Percentiles rank a stretch among this genome's conserved stretches.
These are phyloP conservation scores for Rhorus exstirpatorius DNA, from an alignment of 2,888 invertebrate species.

Conservation along the genomic window DNA sequence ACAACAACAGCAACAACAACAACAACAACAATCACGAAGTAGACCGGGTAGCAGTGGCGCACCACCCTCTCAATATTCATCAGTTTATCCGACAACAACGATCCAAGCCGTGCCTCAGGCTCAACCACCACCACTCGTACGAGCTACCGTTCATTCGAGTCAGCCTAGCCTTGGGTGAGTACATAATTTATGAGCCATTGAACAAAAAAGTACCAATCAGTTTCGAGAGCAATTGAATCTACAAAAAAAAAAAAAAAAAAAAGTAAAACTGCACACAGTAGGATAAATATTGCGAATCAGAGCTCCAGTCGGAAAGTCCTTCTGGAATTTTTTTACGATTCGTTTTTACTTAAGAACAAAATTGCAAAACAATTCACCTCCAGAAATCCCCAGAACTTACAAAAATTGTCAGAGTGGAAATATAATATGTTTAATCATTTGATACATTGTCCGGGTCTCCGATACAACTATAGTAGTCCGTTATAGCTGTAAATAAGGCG, in stretches of 20 bases:
- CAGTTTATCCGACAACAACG: conserved; percentile 83
- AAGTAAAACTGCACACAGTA: neutral
- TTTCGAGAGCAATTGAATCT: neutral
- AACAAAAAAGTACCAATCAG: conserved; percentile 7
- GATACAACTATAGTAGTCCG: too few species aligned
- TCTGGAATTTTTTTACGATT: too few species aligned
- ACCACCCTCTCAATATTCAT: conserved; percentile 81
- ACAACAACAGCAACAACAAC: conserved; percentile 60
- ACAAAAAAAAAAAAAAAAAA: too few species aligned
- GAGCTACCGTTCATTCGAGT: conserved; percentile 86
- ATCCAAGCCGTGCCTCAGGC: conserved; percentile 84
- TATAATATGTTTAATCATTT: too few species aligned
- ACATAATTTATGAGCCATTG: neutral
- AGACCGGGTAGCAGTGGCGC: conserved; percentile 80
- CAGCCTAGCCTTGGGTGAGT: conserved; percentile 86
- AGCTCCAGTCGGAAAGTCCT: too few species aligned
- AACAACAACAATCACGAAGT: conserved; percentile 79
- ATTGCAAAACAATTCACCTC: too few species aligned
- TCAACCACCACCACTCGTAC: conserved; percentile 87
- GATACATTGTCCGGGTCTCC: too few species aligned
- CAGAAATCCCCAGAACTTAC: too few species aligned
- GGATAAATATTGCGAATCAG: too few species aligned
- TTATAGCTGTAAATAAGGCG: too few species aligned
- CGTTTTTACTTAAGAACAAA: too few species aligned
- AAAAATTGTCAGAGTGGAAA: too few species aligned